Evolutionary conservation across 2,888 invertebrate species (phyloP).

Genomic region (Hydrotaea diabolus): DNA sequence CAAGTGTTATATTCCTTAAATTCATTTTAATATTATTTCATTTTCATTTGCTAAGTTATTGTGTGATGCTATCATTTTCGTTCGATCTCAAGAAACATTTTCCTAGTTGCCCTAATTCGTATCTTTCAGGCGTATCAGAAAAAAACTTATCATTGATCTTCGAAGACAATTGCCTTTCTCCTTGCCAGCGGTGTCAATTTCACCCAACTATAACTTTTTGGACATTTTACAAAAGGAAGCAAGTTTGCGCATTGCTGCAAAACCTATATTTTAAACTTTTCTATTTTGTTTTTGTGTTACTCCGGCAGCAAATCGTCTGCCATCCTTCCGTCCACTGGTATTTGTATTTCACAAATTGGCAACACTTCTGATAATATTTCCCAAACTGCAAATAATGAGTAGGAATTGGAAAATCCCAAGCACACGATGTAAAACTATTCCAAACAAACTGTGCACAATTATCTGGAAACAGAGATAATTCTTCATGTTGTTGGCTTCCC

Average conservation of each 20-base stretch:
- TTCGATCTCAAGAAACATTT: too few relatives aligned
- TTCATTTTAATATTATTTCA: too few relatives aligned
- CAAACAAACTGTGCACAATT: not conserved
- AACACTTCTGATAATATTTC: slow-evolving; percentile 21
- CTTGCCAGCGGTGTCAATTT: not conserved
- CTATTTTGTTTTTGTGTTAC: too few relatives aligned
- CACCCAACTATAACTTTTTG: not conserved
- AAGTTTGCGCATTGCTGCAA: not conserved
- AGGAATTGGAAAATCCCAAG: slow-evolving; percentile 20
- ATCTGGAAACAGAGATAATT: not conserved
- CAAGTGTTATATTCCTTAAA: too few relatives aligned
- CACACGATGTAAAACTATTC: not conserved
- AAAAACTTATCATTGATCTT: not conserved
- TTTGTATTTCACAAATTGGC: slow-evolving; percentile 6
- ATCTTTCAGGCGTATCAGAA: not conserved
- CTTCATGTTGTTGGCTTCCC: not conserved
- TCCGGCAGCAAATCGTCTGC: not conserved
- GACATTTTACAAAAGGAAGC: not conserved
- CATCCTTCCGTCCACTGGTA: not conserved
- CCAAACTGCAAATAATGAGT: slow-evolving; percentile 30
- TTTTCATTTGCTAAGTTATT: too few relatives aligned
- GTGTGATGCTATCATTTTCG: too few relatives aligned
- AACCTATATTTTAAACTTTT: slow-evolving; percentile 1
- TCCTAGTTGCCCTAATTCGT: too few relatives aligned
- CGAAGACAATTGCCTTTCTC: not conserved